A percentile compares a stretch with the other conserved stretches of the same genome.
These are phyloP conservation scores for Borostomias antarcticus DNA, from an alignment of 2,797 vertebrate species.

Conservation along the genomic window DNA sequence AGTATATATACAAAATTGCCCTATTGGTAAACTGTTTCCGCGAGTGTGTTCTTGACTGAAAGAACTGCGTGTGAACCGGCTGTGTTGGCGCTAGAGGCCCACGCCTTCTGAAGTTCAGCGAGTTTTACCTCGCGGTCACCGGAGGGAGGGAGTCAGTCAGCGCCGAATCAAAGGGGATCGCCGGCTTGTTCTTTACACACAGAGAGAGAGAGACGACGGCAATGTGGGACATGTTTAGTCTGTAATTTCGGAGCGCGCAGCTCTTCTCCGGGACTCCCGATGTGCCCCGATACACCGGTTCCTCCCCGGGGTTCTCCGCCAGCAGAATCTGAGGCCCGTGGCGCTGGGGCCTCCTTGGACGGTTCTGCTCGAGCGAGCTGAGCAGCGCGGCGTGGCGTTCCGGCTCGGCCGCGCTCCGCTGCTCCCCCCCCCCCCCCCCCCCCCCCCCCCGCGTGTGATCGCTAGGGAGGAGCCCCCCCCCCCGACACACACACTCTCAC, in stretches of 20 bases:
- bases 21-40: too few relatives aligned
- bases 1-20: too few relatives aligned
- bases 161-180: too few relatives aligned
- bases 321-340: neutral
- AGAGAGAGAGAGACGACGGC: too few relatives aligned
- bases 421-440: constrained; percentile 15
- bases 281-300: neutral
- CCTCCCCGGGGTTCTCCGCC: neutral
- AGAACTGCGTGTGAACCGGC: too few relatives aligned
- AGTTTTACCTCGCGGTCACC: too few relatives aligned
- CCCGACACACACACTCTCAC: neutral
- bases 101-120: too few relatives aligned
- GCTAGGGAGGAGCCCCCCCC: constrained; percentile 1
- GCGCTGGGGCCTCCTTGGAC: neutral
- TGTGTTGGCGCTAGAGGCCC: too few relatives aligned
- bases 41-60: too few relatives aligned
- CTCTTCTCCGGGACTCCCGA: neutral
- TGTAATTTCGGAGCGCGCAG: neutral
- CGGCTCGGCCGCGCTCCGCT: constrained; percentile 4
- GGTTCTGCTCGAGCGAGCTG: neutral
- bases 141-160: too few relatives aligned
- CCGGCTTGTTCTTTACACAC: too few relatives aligned
- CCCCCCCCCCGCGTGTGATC: constrained; percentile 11
- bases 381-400: neutral
- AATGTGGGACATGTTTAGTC: too few relatives aligned